Percentiles rank a stretch among this genome's conserved stretches.
Evolutionary conservation across 1,140 invertebrate species (phyloP).

Genomic region (Drosophila pruinosa): DNA sequence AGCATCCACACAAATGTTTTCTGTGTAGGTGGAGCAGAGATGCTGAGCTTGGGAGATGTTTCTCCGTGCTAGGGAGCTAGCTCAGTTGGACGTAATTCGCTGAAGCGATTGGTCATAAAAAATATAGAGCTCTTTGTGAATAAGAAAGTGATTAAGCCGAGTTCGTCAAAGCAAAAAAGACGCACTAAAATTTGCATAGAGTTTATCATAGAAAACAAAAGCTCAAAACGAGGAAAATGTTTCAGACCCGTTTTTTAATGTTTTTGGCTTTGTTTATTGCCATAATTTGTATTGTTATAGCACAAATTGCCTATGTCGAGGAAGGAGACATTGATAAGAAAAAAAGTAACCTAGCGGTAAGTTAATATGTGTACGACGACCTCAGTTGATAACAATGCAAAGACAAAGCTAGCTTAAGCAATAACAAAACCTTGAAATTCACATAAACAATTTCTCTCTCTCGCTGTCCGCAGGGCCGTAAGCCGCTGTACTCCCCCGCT

Average conservation of each 20-base stretch:
- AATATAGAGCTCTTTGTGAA: neutral
- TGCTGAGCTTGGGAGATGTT: conserved; percentile 6
- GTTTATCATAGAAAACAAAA: conserved; percentile 10
- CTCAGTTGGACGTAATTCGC: conserved; percentile 16
- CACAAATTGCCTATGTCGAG: conserved; percentile 70
- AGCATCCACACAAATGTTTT: neutral
- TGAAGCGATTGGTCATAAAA: neutral
- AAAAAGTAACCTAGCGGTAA: conserved; percentile 71
- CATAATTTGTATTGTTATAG: conserved; percentile 21
- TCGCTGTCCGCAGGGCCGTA: conserved; percentile 82
- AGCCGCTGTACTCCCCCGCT: conserved; percentile 84
- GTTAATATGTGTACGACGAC: conserved; percentile 4
- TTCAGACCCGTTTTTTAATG: conserved; percentile 32
- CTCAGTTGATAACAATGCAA: conserved; percentile 47
- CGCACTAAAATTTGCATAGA: conserved; percentile 45
- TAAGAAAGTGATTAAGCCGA: neutral
- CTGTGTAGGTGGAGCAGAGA: neutral
- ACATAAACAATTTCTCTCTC: conserved; percentile 21
- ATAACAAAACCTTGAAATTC: conserved; percentile 1
- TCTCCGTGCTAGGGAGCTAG: neutral
- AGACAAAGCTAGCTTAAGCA: conserved; percentile 4
- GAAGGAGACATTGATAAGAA: conserved; percentile 66
- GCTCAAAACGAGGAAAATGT: conserved; percentile 34
- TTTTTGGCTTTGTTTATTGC: conserved; percentile 31
- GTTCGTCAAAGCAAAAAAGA: neutral